Evolutionary conservation across 2,113 vertebrate genomes (phyloP).

Genomic region (Mirza zaza): DNA sequence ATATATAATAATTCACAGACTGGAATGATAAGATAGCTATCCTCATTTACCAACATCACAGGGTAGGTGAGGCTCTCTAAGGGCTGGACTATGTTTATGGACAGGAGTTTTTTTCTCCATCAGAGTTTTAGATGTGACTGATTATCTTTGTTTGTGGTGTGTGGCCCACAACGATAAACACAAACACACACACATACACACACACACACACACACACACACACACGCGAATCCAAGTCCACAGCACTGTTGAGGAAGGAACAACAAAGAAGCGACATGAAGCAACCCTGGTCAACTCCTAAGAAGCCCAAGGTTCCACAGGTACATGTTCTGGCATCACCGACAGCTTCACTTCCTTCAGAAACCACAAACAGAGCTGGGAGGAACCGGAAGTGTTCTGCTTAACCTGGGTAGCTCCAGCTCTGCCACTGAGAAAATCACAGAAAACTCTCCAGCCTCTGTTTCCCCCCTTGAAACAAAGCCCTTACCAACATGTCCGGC

Average conservation of each 20-base stretch:
- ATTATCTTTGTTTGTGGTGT: background rate
- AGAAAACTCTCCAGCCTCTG: background rate
- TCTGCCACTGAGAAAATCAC: background rate
- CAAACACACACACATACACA: background rate
- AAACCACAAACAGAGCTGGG: background rate
- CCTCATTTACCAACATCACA: background rate
- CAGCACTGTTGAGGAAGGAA: background rate
- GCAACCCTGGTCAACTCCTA: background rate
- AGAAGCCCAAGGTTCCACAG: background rate
- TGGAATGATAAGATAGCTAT: background rate
- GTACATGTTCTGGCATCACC: background rate
- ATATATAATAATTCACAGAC: background rate
- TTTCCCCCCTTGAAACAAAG: background rate
- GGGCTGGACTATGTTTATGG: background rate
- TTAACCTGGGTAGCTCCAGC: no score
- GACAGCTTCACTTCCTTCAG: background rate
- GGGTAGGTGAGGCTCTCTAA: background rate
- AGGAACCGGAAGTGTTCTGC: background rate
- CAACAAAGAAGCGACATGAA: accelerated
- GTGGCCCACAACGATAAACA: background rate
- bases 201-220: background rate
- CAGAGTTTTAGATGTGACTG: background rate
- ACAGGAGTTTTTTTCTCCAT: background rate
- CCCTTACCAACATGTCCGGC: no score
- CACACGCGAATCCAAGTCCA: background rate